These are phyloP conservation scores for Dasyornis broadbenti DNA, from an alignment of 2,113 vertebrate genomes.

Conservation along the genomic window DNA sequence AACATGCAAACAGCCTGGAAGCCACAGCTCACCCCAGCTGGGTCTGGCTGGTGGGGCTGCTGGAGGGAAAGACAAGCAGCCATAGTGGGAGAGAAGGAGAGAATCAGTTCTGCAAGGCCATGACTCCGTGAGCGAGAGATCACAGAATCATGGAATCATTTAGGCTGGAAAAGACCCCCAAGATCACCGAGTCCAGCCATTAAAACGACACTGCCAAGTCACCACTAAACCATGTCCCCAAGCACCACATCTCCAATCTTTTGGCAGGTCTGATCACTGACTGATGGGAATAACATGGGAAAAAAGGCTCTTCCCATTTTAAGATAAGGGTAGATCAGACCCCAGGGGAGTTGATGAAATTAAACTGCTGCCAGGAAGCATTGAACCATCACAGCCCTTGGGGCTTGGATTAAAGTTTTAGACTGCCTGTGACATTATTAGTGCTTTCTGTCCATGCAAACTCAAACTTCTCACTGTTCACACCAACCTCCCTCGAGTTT, in stretches of 20 bases:
- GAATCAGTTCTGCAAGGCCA: neutral
- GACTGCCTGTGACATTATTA: neutral
- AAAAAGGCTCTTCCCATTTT: neutral
- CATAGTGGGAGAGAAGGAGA: neutral
- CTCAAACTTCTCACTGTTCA: neutral
- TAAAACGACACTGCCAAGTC: neutral
- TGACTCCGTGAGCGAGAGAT: rapidly evolving
- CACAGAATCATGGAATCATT: rapidly evolving
- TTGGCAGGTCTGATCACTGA: neutral
- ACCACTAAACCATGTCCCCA: neutral
- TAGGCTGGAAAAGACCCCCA: neutral
- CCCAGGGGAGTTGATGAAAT: neutral
- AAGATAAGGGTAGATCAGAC: neutral
- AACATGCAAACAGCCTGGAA: neutral
- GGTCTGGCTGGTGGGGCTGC: neutral
- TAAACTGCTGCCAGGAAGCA: neutral
- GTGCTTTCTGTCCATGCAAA: neutral
- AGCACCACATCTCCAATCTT: neutral
- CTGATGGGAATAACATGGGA: neutral
- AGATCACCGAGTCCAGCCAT: neutral
- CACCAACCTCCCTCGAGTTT: neutral
- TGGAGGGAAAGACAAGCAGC: rapidly evolving
- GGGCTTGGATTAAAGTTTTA: neutral
- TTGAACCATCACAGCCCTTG: neutral
- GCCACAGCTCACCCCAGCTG: neutral